Percentiles rank a stretch among this genome's conserved stretches.
Evolutionary conservation across 1,140 invertebrate genomes (phyloP).

Genomic region (Homalodisca vitripennis): DNA sequence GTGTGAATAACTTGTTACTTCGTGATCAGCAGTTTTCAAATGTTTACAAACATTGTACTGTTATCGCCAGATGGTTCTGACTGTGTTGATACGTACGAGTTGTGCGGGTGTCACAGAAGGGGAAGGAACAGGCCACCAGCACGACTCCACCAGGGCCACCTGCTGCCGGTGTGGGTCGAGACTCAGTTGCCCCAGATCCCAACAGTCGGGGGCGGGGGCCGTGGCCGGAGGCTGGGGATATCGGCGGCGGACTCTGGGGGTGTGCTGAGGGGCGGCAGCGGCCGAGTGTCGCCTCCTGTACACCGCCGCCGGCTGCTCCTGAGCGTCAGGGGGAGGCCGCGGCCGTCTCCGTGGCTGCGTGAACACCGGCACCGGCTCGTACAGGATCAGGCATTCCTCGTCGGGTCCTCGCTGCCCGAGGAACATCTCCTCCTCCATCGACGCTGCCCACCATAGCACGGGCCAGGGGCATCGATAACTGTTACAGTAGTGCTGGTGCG

Average conservation of each 20-base stretch:
- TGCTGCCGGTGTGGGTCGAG: constrained; percentile 47
- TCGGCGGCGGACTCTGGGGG: constrained; percentile 47
- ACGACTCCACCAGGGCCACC: constrained; percentile 40
- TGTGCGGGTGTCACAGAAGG: background rate
- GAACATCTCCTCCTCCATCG: background rate
- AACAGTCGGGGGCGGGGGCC: constrained; percentile 29
- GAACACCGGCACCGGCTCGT: constrained; percentile 23
- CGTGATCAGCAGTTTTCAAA: no score
- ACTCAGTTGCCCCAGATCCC: background rate
- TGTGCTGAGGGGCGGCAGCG: no score
- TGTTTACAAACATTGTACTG: no score
- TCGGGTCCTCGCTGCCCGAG: background rate
- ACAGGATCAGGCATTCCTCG: background rate
- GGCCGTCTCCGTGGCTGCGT: constrained; percentile 2
- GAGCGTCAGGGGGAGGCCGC: background rate
- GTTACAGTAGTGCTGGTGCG: no score
- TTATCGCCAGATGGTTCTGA: no score
- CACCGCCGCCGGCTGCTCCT: constrained; percentile 41
- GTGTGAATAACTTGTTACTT: no score
- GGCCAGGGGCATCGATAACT: background rate
- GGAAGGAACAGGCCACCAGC: constrained; percentile 41
- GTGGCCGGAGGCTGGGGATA: constrained; percentile 33
- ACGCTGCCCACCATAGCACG: background rate
- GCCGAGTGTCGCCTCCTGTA: constrained; percentile 45
- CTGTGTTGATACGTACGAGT: background rate